Evolutionary conservation across 2,797 vertebrate genomes (phyloP).

Genomic region (Scomberomorus guttatus): DNA sequence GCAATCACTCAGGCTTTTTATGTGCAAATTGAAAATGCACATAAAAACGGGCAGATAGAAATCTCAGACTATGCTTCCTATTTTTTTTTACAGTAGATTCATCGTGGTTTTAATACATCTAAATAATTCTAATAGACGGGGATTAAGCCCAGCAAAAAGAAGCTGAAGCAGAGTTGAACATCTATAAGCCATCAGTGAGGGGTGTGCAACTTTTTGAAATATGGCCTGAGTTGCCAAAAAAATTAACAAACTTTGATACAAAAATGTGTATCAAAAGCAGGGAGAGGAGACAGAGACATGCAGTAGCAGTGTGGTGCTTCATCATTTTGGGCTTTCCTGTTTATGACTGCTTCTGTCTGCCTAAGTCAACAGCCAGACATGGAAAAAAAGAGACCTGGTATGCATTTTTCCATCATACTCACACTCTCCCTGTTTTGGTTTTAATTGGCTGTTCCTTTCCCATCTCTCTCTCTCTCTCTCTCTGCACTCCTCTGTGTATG

Average conservation of each 20-base stretch:
- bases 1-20: too few species aligned
- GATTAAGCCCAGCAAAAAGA: neutral
- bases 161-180: neutral
- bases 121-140: neutral
- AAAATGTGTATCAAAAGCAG: too few species aligned
- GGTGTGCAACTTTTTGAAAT: neutral
- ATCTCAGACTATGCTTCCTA: neutral
- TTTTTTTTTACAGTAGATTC: neutral
- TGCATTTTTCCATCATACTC: slow-evolving; percentile 69
- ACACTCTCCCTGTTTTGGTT: slow-evolving; percentile 62
- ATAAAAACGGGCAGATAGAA: neutral
- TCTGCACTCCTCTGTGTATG: slow-evolving; percentile 40
- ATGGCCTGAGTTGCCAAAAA: neutral
- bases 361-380: slow-evolving; percentile 72
- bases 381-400: slow-evolving; percentile 58
- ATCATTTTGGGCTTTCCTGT: slow-evolving; percentile 75
- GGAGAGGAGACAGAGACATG: slow-evolving; percentile 17
- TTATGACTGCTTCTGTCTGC: slow-evolving; percentile 71
- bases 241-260: neutral
- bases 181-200: neutral
- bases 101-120: neutral
- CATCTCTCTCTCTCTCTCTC: slow-evolving; percentile 25
- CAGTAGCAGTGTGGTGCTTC: slow-evolving; percentile 50
- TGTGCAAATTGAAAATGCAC: too few species aligned
- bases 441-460: slow-evolving; percentile 69